These are phyloP conservation scores for Hartigia nigra DNA, from an alignment of 2,888 invertebrate species.

Conservation along the genomic window DNA sequence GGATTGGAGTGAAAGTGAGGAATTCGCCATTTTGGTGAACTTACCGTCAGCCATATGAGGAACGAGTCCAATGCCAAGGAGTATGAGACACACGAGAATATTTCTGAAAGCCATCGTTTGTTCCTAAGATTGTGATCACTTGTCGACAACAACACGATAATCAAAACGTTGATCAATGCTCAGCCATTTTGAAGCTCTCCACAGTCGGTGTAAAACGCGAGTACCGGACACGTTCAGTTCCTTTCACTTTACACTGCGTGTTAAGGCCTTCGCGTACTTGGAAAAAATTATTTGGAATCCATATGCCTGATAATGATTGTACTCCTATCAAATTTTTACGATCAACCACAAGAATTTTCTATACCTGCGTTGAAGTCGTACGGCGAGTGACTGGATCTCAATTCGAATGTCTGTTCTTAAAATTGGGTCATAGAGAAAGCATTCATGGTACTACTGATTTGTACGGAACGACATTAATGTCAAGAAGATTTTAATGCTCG, in stretches of 20 bases:
- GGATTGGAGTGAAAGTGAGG: constrained; percentile 9
- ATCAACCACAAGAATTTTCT: background rate
- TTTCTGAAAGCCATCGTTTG: constrained; percentile 14
- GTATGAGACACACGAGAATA: constrained; percentile 4
- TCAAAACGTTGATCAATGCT: constrained; percentile 20
- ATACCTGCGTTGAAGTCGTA: background rate
- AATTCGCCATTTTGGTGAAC: constrained; percentile 20
- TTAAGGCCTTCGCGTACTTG: constrained; percentile 33
- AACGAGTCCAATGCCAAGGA: constrained; percentile 15
- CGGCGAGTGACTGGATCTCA: background rate
- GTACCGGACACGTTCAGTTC: constrained; percentile 33
- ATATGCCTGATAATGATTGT: background rate
- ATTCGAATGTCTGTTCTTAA: background rate
- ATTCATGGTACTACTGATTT: background rate
- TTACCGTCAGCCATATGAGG: constrained; percentile 17
- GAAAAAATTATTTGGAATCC: constrained; percentile 14
- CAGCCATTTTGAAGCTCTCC: constrained; percentile 56
- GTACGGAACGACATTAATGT: background rate
- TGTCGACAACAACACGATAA: background rate
- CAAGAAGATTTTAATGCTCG: background rate
- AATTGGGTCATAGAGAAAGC: background rate
- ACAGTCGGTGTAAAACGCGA: constrained; percentile 22
- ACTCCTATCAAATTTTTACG: background rate
- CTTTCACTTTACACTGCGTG: constrained; percentile 38
- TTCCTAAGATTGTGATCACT: background rate